Percentiles rank a stretch among this genome's conserved stretches.
These are phyloP conservation scores for Pantherophis guttatus DNA, from an alignment of 2,113 vertebrate genomes.

Conservation along the genomic window DNA sequence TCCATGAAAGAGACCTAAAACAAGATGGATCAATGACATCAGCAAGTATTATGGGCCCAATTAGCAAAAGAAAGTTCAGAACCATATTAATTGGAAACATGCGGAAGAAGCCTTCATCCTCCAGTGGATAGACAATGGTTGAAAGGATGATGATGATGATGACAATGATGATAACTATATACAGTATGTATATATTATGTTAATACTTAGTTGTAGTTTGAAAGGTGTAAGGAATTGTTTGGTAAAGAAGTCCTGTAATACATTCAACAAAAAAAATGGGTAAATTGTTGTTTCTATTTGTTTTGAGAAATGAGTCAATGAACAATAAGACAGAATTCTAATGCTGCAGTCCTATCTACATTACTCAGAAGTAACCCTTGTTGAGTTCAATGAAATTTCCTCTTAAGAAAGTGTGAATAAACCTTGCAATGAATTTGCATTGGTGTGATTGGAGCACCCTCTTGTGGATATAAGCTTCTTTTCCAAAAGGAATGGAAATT, in stretches of 20 bases:
- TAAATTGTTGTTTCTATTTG: not conserved
- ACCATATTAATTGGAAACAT: no score
- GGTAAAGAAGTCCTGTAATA: not conserved
- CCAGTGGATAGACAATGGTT: no score
- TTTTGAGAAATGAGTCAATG: not conserved
- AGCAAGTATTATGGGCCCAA: no score
- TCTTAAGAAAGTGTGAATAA: not conserved
- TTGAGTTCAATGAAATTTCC: not conserved
- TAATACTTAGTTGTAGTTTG: not conserved
- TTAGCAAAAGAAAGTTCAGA: no score
- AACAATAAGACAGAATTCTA: not conserved
- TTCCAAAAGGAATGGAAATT: not conserved
- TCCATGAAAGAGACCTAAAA: no score
- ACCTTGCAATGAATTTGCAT: not conserved
- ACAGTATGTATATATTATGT: no score
- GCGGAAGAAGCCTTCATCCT: no score
- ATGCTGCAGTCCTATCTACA: not conserved
- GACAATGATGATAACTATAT: no score
- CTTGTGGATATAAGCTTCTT: constrained; percentile 34
- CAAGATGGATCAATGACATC: no score
- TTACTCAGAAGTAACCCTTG: not conserved
- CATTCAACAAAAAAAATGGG: not conserved
- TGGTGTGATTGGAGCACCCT: constrained; percentile 45
- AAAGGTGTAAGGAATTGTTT: not conserved
- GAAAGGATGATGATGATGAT: no score